Base-by-base conservation (phyloP, 2,113 vertebrate genomes). In the Coturnix japonica region DNA sequence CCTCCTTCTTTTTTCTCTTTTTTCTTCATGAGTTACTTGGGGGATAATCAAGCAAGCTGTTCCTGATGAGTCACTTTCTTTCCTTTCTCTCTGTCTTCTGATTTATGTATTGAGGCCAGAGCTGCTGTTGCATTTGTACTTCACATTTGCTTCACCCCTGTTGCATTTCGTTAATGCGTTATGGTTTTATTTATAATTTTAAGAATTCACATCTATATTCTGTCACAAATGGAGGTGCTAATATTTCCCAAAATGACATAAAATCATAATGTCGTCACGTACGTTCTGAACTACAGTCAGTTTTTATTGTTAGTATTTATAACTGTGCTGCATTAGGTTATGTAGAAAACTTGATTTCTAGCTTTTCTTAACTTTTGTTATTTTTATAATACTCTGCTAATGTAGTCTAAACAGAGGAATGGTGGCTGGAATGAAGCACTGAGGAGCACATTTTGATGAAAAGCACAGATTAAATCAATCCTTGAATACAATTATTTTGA, bases 41-140 rank as follows among this genome's bases (percentile, higher is more conserved):
- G 81, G 63, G 63, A 41, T 90, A 77, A 91, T 84, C 66, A 74
- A 81, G 63, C 71, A 82, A 71, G 51, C 74, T 1, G 5, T 56
- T 76, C 60, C 51, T 87, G 66, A 65, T 93, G 94, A 93, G 71
- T 93, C 90, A 92, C 39, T 79, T 86, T 89, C 51, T 94, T 53
- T 67, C 54, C 39, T 79, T 86, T 89, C 51, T 94, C 56, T 67
- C 54, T 95, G 46, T 87, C 59, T 33, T 87, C 0, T 92, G 59
- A 77, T 82, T 71, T 89, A 76, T 79, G 67, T 89, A 89, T 82
- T 53, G 84, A 96, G 87, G 84, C 84, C 92, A 91, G 79, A 85
- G 72, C 79, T 77, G 59, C 79, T 91, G 35, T 89, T 77, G 31
- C 89, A 17, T 89, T 86, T 85, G 63, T 87, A 39, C 56, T 91